Evolutionary conservation across 2,113 vertebrate genomes (phyloP).

Genomic region (Tychaedon coryphoeus): DNA sequence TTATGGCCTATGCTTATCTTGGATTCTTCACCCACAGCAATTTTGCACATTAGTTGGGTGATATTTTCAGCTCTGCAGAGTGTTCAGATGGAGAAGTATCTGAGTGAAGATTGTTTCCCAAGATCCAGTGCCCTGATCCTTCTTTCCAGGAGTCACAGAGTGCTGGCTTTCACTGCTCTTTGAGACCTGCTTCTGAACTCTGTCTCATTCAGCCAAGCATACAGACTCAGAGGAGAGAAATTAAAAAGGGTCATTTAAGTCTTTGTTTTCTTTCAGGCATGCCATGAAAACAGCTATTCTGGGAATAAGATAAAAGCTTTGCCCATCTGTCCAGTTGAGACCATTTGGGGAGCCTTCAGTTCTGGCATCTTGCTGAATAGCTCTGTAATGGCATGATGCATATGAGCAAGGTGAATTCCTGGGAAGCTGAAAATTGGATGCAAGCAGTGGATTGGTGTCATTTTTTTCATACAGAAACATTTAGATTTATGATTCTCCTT

Average conservation of each 20-base stretch:
- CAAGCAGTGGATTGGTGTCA: conserved; percentile 48
- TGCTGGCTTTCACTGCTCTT: neutral
- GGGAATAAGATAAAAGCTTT: conserved; percentile 64
- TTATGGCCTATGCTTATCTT: conserved; percentile 42
- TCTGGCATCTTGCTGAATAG: conserved; percentile 46
- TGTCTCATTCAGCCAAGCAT: conserved; percentile 33
- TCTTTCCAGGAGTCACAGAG: neutral
- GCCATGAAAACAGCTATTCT: conserved; percentile 64
- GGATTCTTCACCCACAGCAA: conserved; percentile 42
- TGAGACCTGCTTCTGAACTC: conserved; percentile 37
- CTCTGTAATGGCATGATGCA: neutral
- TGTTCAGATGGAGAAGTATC: conserved; percentile 34
- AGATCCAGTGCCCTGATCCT: conserved; percentile 3
- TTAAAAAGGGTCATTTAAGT: conserved; percentile 49
- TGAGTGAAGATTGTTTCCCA: neutral
- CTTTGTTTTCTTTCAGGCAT: conserved; percentile 67
- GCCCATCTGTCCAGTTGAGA: conserved; percentile 68
- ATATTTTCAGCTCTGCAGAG: conserved; percentile 25
- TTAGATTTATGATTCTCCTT: conserved; percentile 59
- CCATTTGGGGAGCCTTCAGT: conserved; percentile 51
- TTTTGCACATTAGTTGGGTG: conserved; percentile 54
- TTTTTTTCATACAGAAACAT: conserved; percentile 21
- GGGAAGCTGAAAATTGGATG: conserved; percentile 36
- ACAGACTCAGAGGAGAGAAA: conserved; percentile 39
- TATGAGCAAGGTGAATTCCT: conserved; percentile 41